phyloP scores from a whole-genome alignment of 1,140 invertebrate genomes.

The Drosophila rhopaloa region DNA sequence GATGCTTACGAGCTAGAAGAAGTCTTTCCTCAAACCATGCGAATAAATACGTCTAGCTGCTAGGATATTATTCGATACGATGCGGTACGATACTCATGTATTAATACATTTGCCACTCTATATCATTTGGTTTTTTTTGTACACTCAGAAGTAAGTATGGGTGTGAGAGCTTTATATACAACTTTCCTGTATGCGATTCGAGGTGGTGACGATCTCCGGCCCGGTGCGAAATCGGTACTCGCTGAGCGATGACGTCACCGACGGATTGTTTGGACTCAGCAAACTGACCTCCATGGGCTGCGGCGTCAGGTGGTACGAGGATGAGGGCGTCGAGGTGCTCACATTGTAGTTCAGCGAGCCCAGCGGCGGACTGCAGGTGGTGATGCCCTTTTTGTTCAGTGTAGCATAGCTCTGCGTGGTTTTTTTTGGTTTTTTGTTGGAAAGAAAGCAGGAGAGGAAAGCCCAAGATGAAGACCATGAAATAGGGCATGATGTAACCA shows the following conservation, averaged over 20 bases:
- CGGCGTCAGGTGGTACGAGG: slow-evolving; percentile 80
- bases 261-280: slow-evolving; percentile 84
- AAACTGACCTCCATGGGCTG: slow-evolving; percentile 84
- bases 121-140: slow-evolving; percentile 54
- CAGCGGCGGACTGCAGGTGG: slow-evolving; percentile 81
- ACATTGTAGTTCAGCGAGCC: slow-evolving; percentile 68
- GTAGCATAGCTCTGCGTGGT: slow-evolving; percentile 82
- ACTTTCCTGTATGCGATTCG: slow-evolving; percentile 93
- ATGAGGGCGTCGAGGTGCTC: slow-evolving; percentile 77
- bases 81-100: slow-evolving; percentile 68
- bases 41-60: slow-evolving; percentile 68
- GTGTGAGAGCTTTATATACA: slow-evolving; percentile 89
- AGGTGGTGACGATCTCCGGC: slow-evolving; percentile 92
- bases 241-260: slow-evolving; percentile 87
- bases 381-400: slow-evolving; percentile 82
- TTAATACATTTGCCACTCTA: slow-evolving; percentile 57
- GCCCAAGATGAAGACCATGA: slow-evolving; percentile 35
- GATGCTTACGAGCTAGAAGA: slow-evolving; percentile 72
- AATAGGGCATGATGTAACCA: slow-evolving; percentile 5
- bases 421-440: background rate
- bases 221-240: slow-evolving; percentile 88
- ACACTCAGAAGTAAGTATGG: slow-evolving; percentile 64
- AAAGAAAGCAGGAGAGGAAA: slow-evolving; percentile 14
- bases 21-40: slow-evolving; percentile 83
- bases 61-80: slow-evolving; percentile 68